Conservation (phyloP, 2,888 invertebrate species). For the Erebia ligea region DNA sequence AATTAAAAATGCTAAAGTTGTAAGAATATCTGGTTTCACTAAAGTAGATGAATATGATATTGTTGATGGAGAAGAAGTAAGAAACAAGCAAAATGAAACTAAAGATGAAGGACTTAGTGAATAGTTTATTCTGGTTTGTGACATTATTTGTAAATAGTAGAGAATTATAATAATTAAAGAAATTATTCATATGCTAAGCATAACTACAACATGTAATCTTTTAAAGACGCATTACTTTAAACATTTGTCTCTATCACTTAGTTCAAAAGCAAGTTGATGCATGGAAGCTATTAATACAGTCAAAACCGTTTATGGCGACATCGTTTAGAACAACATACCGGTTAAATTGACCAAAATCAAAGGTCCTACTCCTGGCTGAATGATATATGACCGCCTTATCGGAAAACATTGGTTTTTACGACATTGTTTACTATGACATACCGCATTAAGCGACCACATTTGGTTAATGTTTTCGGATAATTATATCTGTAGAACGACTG, state of each 20-base stretch:
- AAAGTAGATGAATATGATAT: slow-evolving; percentile 78
- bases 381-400: too few relatives aligned
- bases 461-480: too few relatives aligned
- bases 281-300: neutral
- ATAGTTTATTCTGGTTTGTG: slow-evolving; percentile 28
- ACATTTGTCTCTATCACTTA: neutral
- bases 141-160: slow-evolving; percentile 9
- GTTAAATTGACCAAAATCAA: too few relatives aligned
- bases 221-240: neutral
- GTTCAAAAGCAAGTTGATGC: neutral
- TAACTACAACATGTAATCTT: slow-evolving; percentile 8
- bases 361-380: too few relatives aligned
- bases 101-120: slow-evolving; percentile 39
- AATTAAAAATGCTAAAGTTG: slow-evolving; percentile 82
- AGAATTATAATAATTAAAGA: neutral
- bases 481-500: too few relatives aligned
- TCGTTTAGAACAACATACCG: too few relatives aligned
- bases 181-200: slow-evolving; percentile 17
- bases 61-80: slow-evolving; percentile 62
- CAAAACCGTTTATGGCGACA: too few relatives aligned
- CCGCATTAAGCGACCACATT: too few relatives aligned
- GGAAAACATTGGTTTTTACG: too few relatives aligned
- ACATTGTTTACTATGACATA: too few relatives aligned
- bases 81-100: slow-evolving; percentile 38
- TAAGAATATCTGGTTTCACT: slow-evolving; percentile 77